Percentiles rank a stretch among this genome's conserved stretches.
These are phyloP conservation scores for Agrochola macilenta DNA, from an alignment of 2,888 invertebrate genomes.

Conservation along the genomic window DNA sequence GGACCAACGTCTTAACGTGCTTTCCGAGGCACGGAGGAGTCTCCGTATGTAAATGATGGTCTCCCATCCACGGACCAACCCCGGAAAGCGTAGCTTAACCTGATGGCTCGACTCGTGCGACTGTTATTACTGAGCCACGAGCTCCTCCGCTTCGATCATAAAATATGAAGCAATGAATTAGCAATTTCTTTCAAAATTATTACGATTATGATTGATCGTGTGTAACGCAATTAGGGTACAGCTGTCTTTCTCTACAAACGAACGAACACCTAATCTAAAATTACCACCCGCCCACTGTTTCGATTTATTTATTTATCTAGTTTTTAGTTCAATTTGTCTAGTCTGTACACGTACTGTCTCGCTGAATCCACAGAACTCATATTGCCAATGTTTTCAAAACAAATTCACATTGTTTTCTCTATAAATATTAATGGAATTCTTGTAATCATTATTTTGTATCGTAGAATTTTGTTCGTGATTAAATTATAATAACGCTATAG, in stretches of 20 bases:
- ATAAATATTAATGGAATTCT: conserved; percentile 21
- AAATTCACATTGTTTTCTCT: conserved; percentile 17
- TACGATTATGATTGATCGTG: too few relatives aligned
- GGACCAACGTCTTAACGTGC: too few relatives aligned
- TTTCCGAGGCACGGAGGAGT: too few relatives aligned
- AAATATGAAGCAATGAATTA: too few relatives aligned
- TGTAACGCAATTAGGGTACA: too few relatives aligned
- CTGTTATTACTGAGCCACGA: too few relatives aligned
- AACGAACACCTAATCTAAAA: conserved; percentile 18
- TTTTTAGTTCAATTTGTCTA: conserved; percentile 21
- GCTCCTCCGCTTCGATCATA: too few relatives aligned
- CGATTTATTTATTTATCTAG: conserved; percentile 24
- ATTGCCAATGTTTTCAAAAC: conserved; percentile 51
- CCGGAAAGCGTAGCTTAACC: too few relatives aligned
- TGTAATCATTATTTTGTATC: conserved; percentile 10
- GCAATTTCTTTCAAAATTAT: too few relatives aligned
- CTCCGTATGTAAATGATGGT: too few relatives aligned
- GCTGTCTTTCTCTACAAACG: conserved; percentile 1
- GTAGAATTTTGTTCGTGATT: conserved; percentile 6
- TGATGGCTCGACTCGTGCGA: too few relatives aligned
- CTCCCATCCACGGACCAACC: too few relatives aligned
- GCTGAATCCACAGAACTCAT: conserved; percentile 22
- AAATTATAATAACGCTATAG: background rate
- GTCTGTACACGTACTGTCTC: conserved; percentile 28
- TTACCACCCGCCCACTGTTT: background rate